Percentiles rank a stretch among this genome's conserved stretches.
Conservation (phyloP, 2,797 vertebrate genomes). For the Pagetopsis macropterus region DNA sequence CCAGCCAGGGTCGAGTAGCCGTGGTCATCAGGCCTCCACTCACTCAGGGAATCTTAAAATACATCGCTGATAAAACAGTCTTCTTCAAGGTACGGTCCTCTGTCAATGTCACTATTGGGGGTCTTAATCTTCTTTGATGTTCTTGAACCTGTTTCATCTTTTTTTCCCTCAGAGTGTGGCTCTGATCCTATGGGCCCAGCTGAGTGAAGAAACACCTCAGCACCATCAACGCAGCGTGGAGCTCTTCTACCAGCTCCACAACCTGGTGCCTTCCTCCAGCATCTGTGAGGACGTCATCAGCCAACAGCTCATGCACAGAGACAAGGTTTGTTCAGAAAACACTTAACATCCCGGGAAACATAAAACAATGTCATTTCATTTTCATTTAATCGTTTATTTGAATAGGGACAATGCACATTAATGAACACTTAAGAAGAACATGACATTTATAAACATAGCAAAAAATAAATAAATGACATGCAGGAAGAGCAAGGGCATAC, state of each 20-base stretch:
- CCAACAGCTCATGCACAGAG: conserved; percentile 95
- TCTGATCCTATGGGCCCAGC: conserved; percentile 93
- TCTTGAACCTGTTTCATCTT: not conserved
- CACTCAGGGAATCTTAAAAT: conserved; percentile 93
- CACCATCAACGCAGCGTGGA: conserved; percentile 98
- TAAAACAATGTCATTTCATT: not conserved
- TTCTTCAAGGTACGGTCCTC: conserved; percentile 93
- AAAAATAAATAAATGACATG: too few species aligned
- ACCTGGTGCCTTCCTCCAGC: conserved; percentile 95
- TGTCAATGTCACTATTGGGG: not conserved
- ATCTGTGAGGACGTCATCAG: conserved; percentile 99
- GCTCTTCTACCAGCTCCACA: conserved; percentile 98
- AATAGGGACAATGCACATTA: too few species aligned
- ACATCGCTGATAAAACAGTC: conserved; percentile 94
- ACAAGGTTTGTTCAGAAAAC: conserved; percentile 86
- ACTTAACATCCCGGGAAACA: not conserved
- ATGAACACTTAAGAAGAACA: too few species aligned
- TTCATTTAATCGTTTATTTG: too few species aligned
- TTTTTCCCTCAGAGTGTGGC: conserved; percentile 88
- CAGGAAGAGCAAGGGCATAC: too few species aligned
- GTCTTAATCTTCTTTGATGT: not conserved
- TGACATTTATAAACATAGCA: too few species aligned
- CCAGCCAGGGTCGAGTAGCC: conserved; percentile 95
- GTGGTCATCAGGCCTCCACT: conserved; percentile 98
- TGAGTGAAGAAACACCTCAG: conserved; percentile 93